Evolutionary conservation across 2,888 invertebrate species (phyloP).

Genomic region (Blera fallax): DNA sequence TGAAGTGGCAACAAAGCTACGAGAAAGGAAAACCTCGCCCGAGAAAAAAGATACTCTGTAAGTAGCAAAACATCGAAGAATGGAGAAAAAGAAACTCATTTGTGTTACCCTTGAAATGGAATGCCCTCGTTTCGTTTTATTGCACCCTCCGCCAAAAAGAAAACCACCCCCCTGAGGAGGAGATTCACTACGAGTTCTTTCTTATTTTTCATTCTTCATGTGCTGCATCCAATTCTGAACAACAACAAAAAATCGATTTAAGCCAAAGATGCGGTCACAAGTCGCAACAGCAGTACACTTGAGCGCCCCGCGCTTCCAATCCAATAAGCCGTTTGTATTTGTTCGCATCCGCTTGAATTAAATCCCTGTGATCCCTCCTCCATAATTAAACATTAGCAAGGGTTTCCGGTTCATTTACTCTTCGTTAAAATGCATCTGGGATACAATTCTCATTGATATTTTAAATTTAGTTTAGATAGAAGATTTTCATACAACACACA

Average conservation of each 20-base stretch:
- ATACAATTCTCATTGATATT: slow-evolving; percentile 39
- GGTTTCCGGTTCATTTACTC: slow-evolving; percentile 45
- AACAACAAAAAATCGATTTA: slow-evolving; percentile 42
- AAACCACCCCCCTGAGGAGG: slow-evolving; percentile 19
- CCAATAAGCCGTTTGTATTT: slow-evolving; percentile 52
- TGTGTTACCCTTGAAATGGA: slow-evolving; percentile 53
- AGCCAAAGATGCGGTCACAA: slow-evolving; percentile 58
- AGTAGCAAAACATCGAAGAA: neutral
- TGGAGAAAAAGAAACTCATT: slow-evolving; percentile 55
- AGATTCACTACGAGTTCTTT: slow-evolving; percentile 8
- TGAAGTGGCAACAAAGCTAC: slow-evolving; percentile 35
- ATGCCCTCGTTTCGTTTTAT: slow-evolving; percentile 67
- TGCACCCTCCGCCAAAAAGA: slow-evolving; percentile 23
- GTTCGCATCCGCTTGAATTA: slow-evolving; percentile 31
- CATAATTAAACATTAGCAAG: slow-evolving; percentile 53
- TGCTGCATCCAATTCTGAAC: slow-evolving; percentile 57
- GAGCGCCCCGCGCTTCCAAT: slow-evolving; percentile 44
- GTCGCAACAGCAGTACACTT: slow-evolving; percentile 61
- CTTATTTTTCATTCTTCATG: slow-evolving; percentile 6
- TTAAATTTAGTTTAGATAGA: slow-evolving; percentile 13
- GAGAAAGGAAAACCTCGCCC: neutral
- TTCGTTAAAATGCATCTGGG: slow-evolving; percentile 41
- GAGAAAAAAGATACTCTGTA: slow-evolving; percentile 3
- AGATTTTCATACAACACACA: neutral
- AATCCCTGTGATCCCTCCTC: slow-evolving; percentile 19